Percentiles rank a stretch among this genome's conserved stretches.
Evolutionary conservation across 1,140 invertebrate species (phyloP).

Genomic region (Halesus radiatus): DNA sequence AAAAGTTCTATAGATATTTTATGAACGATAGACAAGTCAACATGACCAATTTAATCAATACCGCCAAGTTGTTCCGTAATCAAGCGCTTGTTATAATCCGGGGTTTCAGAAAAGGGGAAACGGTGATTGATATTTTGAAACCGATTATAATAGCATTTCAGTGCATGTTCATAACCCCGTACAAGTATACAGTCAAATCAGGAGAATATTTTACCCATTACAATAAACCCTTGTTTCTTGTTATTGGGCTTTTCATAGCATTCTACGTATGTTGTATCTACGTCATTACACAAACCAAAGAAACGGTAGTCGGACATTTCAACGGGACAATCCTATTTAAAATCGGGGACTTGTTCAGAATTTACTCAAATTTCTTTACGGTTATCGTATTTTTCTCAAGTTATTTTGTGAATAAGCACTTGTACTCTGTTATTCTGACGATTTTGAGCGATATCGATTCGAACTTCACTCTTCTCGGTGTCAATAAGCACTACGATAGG

Average conservation of each 20-base stretch:
- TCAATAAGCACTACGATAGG: too few species aligned
- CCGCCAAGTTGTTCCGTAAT: too few species aligned
- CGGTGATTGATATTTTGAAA: too few species aligned
- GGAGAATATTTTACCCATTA: neutral
- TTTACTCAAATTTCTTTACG: neutral
- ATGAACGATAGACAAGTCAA: too few species aligned
- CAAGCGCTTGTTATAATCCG: too few species aligned
- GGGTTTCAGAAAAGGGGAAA: too few species aligned
- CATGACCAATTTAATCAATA: too few species aligned
- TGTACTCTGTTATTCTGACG: neutral
- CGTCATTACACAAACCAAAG: neutral
- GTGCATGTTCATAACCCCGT: neutral
- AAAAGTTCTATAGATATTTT: too few species aligned
- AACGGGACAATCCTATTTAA: neutral
- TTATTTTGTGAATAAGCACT: neutral
- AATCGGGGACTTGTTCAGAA: slow-evolving; percentile 6
- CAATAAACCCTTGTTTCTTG: neutral
- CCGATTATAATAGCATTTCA: too few species aligned
- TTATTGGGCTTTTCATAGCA: neutral
- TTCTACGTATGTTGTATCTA: neutral
- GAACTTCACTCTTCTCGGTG: neutral
- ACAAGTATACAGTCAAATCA: neutral
- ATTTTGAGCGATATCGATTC: neutral
- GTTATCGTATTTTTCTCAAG: neutral
- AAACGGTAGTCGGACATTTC: slow-evolving; percentile 9